A percentile compares a stretch with the other conserved stretches of the same genome.
phyloP scores from a whole-genome alignment of 1,140 invertebrate species.

The Melanaphis sacchari region DNA sequence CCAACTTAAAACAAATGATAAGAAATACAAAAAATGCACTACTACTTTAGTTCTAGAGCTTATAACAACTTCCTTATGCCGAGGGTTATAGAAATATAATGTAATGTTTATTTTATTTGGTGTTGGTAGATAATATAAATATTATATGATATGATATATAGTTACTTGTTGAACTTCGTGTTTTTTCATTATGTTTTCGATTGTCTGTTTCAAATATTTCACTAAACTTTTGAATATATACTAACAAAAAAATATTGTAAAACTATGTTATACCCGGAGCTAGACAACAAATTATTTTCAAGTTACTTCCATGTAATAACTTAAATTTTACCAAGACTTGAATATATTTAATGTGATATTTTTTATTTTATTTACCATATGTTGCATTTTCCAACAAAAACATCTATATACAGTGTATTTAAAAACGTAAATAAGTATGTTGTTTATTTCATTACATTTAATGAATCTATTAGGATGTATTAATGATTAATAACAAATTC shows the following conservation, averaged over 20 bases:
- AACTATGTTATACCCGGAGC: neutral
- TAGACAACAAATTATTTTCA: neutral
- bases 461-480: too few relatives aligned
- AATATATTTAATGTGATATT: neutral
- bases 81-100: neutral
- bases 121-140: neutral
- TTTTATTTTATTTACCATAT: neutral
- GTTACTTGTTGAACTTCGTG: neutral
- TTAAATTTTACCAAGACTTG: neutral
- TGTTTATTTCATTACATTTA: too few relatives aligned
- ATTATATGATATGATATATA: neutral
- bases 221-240: neutral
- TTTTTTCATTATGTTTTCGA: conserved; percentile 9
- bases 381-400: neutral
- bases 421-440: too few relatives aligned
- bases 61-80: too few relatives aligned
- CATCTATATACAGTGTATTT: too few relatives aligned
- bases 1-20: neutral
- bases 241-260: neutral
- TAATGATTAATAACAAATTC: too few relatives aligned
- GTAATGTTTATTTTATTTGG: neutral
- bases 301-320: neutral
- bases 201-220: neutral
- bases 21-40: neutral
- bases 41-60: neutral